phyloP scores from a whole-genome alignment of 37 sponge, comb jelly and placozoan species.

The Ianthella basta region DNA sequence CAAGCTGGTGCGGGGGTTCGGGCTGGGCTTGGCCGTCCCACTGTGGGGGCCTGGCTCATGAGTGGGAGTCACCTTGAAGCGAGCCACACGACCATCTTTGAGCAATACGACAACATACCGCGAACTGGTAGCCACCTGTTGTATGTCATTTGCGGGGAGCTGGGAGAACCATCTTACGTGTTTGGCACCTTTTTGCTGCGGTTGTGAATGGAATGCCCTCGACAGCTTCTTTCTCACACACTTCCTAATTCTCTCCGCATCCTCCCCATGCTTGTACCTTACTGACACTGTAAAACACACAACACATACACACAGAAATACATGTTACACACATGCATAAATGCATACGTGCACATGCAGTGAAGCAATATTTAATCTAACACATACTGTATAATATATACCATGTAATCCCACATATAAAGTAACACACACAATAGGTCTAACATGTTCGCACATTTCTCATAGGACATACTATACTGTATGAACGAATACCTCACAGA shows the following conservation, averaged over 20 bases:
- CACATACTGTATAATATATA: too few species aligned
- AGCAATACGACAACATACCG: conserved; percentile 53
- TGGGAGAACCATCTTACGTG: not conserved
- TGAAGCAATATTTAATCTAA: too few species aligned
- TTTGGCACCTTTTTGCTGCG: not conserved
- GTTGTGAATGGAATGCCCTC: too few species aligned
- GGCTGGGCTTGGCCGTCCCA: not conserved
- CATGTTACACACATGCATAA: too few species aligned
- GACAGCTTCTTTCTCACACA: conserved; percentile 36
- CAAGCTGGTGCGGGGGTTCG: conserved; percentile 11
- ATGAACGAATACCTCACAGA: too few species aligned
- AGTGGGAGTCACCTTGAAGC: conserved; percentile 18
- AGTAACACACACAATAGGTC: too few species aligned
- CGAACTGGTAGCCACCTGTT: conserved; percentile 49
- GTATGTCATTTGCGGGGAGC: not conserved
- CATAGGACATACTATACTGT: too few species aligned
- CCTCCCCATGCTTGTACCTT: conserved; percentile 29
- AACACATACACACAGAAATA: too few species aligned
- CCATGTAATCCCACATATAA: too few species aligned
- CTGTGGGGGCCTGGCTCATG: not conserved
- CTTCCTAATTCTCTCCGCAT: conserved; percentile 29
- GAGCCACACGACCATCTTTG: conserved; percentile 65
- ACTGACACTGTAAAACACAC: conserved; percentile 42
- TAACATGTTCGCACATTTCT: too few species aligned
- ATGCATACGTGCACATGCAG: too few species aligned